phyloP scores from a whole-genome alignment of 2,888 invertebrate species.

The Diaprepes abbreviatus region DNA sequence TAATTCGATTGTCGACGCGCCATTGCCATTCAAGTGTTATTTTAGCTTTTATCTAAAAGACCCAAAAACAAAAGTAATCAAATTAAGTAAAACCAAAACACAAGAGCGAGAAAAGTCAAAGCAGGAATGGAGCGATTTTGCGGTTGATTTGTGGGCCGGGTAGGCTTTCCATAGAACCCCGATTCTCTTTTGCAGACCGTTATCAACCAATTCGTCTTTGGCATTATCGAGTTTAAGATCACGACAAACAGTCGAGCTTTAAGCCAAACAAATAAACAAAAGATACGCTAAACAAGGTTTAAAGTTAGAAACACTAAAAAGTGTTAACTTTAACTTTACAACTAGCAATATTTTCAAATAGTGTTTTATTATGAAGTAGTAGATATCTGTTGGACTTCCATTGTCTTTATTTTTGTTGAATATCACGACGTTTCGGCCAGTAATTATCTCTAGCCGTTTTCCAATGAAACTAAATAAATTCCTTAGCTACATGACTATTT shows the following conservation, averaged over 20 bases:
- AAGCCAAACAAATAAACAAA: slow-evolving; percentile 26
- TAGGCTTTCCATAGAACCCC: slow-evolving; percentile 27
- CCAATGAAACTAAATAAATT: too few relatives aligned
- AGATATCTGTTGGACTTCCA: too few relatives aligned
- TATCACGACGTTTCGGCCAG: too few relatives aligned
- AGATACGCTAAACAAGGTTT: slow-evolving; percentile 7
- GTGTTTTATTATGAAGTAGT: too few relatives aligned
- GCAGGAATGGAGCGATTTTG: slow-evolving; percentile 21
- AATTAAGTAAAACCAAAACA: slow-evolving; percentile 30
- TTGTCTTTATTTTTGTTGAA: too few relatives aligned
- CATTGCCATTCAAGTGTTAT: slow-evolving; percentile 6
- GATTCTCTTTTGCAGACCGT: slow-evolving; percentile 26
- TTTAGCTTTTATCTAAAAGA: slow-evolving; percentile 6
- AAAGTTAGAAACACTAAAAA: too few relatives aligned
- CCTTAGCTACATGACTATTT: too few relatives aligned
- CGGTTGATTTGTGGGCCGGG: slow-evolving; percentile 29
- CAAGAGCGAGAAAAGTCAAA: slow-evolving; percentile 14
- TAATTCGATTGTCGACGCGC: background rate
- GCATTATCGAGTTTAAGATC: slow-evolving; percentile 25
- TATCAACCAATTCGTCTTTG: slow-evolving; percentile 37
- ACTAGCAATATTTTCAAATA: too few relatives aligned
- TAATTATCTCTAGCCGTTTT: too few relatives aligned
- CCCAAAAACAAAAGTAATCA: slow-evolving; percentile 25
- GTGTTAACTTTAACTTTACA: too few relatives aligned
- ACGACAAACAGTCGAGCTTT: slow-evolving; percentile 17